Conservation (phyloP, 2,888 invertebrate species). For the Andrena camellia region DNA sequence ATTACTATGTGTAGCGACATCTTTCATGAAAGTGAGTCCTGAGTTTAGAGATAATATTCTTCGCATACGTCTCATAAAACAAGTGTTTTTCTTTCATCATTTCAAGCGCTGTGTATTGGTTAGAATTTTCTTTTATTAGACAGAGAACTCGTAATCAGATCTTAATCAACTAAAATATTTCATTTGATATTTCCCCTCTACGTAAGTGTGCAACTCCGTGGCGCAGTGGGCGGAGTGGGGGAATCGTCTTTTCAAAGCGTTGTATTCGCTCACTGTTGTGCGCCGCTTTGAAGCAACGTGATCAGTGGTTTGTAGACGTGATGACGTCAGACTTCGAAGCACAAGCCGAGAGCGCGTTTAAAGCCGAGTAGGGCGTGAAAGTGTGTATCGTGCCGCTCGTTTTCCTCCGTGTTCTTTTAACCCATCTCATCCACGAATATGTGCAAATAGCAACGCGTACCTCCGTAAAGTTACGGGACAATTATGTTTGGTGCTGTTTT, state of each 20-base stretch:
- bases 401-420: slow-evolving; percentile 61
- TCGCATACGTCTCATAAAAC: too few relatives aligned
- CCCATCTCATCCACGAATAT: slow-evolving; percentile 67
- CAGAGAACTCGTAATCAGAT: not conserved
- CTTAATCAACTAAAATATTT: not conserved
- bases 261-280: slow-evolving; percentile 64
- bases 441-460: slow-evolving; percentile 72
- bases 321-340: slow-evolving; percentile 82
- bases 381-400: slow-evolving; percentile 79
- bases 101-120: too few relatives aligned
- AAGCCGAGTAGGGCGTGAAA: slow-evolving; percentile 83
- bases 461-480: slow-evolving; percentile 59
- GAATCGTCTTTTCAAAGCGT: slow-evolving; percentile 43
- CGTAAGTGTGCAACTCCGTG: not conserved
- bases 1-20: too few relatives aligned
- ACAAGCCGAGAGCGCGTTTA: slow-evolving; percentile 81
- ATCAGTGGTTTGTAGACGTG: slow-evolving; percentile 76
- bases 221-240: slow-evolving; percentile 32
- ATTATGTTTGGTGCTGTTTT: slow-evolving; percentile 77
- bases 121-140: not conserved
- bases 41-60: too few relatives aligned
- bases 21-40: too few relatives aligned
- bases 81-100: too few relatives aligned
- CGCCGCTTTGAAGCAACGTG: slow-evolving; percentile 74
- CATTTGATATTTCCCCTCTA: slow-evolving; percentile 28